Conservation (phyloP, 2,888 invertebrate species). For the Diaphora mendica region DNA sequence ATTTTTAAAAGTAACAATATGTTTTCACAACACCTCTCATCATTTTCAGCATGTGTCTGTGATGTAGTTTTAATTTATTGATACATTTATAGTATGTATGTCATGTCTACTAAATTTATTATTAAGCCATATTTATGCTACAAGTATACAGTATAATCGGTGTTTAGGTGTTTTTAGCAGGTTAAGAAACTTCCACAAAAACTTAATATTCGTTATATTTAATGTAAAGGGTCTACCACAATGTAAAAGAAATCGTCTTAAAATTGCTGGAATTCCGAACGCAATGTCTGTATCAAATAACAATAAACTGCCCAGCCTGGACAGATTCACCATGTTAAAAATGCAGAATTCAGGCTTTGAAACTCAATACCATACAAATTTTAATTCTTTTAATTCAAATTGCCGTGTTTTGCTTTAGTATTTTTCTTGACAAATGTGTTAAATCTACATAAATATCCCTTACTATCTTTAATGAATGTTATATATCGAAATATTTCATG, state of each 20-base stretch:
- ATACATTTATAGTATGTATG: constrained; percentile 23
- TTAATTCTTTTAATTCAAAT: background rate
- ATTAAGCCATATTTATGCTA: background rate
- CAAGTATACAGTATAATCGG: background rate
- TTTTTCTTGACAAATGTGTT: too few relatives aligned
- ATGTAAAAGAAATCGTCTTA: background rate
- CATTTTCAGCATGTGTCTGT: constrained; percentile 63
- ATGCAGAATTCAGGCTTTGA: background rate
- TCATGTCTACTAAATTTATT: background rate
- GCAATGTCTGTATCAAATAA: background rate
- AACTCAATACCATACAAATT: background rate
- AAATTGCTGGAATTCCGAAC: background rate
- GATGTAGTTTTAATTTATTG: constrained; percentile 52
- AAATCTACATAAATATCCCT: too few relatives aligned
- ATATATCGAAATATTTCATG: background rate
- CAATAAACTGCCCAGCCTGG: background rate
- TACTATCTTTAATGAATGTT: too few relatives aligned
- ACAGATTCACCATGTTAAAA: background rate
- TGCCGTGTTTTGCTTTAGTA: too few relatives aligned
- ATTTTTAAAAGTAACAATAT: background rate
- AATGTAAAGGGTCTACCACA: background rate
- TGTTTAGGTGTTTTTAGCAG: background rate
- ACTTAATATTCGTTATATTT: background rate
- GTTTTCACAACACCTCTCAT: constrained; percentile 39
- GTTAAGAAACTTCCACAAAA: background rate